phyloP scores from a whole-genome alignment of 2,113 vertebrate genomes.

The Epinephelus moara region DNA sequence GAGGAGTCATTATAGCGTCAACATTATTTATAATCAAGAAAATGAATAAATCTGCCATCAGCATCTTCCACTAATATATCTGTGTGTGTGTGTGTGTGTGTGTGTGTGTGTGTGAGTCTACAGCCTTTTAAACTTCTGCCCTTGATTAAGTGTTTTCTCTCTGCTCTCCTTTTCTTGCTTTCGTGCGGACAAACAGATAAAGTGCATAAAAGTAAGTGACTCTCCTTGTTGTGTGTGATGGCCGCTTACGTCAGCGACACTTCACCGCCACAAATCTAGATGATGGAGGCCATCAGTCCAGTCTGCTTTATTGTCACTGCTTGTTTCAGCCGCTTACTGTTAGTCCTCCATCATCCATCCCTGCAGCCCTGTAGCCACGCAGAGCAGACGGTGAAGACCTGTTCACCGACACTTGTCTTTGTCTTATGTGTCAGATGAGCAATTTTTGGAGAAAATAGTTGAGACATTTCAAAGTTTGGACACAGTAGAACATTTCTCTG shows the following conservation, averaged over 20 bases:
- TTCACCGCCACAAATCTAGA: neutral
- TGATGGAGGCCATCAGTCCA: neutral
- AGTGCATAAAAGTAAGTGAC: constrained; percentile 76
- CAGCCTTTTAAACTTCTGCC: neutral
- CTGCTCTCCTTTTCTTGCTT: constrained; percentile 51
- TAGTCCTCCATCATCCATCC: neutral
- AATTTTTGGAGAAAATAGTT: neutral
- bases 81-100: constrained; percentile 1
- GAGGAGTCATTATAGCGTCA: neutral
- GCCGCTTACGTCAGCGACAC: neutral
- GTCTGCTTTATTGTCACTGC: neutral
- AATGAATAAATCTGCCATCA: neutral
- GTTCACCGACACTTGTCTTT: too few relatives aligned
- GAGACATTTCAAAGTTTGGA: neutral
- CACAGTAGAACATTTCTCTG: neutral
- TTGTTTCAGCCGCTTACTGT: neutral
- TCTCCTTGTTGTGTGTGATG: constrained; percentile 5
- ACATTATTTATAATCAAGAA: neutral
- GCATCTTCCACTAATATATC: neutral
- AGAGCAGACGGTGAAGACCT: neutral
- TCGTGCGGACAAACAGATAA: constrained; percentile 75
- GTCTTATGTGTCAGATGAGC: neutral
- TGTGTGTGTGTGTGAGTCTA: neutral
- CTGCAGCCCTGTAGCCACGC: neutral
- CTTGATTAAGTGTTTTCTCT: constrained; percentile 30